Percentiles rank a stretch among this genome's conserved stretches.
Evolutionary conservation across 2,797 vertebrate species (phyloP).

Genomic region (Anomalospiza imberbis): DNA sequence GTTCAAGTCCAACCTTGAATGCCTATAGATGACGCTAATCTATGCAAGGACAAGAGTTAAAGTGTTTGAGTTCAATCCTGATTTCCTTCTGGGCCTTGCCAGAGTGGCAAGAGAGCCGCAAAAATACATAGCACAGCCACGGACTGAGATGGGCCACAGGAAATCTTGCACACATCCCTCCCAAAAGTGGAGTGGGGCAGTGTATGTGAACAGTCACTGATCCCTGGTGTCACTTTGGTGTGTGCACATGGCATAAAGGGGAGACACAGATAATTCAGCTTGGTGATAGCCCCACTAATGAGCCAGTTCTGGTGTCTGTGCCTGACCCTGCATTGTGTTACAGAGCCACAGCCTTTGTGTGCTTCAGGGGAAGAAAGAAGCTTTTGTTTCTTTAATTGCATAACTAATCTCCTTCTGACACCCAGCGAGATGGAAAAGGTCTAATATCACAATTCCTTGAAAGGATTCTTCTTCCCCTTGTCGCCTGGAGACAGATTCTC

Average conservation of each 20-base stretch:
- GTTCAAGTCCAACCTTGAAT: neutral
- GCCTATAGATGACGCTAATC: neutral
- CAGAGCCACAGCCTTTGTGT: neutral
- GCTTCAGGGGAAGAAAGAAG: slow-evolving; percentile 26
- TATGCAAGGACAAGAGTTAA: neutral
- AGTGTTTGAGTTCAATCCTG: neutral
- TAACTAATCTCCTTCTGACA: slow-evolving; percentile 50
- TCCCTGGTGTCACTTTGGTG: neutral
- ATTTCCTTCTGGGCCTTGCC: neutral
- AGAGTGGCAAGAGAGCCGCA: neutral
- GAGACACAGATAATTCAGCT: slow-evolving; percentile 12
- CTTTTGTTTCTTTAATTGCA: slow-evolving; percentile 51
- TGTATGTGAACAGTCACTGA: neutral
- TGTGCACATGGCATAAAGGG: neutral
- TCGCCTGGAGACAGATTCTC: slow-evolving; percentile 2
- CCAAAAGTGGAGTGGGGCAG: neutral
- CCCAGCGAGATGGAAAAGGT: slow-evolving; percentile 24
- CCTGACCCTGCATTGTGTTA: slow-evolving; percentile 37
- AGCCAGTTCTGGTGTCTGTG: neutral
- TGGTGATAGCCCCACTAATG: neutral
- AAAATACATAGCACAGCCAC: neutral
- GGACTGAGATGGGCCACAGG: neutral
- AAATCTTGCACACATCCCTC: neutral
- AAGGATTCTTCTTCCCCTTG: slow-evolving; percentile 18
- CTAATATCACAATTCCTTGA: slow-evolving; percentile 34